Base-by-base conservation (phyloP, 2,797 vertebrate species). In the Siniperca scherzeri region DNA sequence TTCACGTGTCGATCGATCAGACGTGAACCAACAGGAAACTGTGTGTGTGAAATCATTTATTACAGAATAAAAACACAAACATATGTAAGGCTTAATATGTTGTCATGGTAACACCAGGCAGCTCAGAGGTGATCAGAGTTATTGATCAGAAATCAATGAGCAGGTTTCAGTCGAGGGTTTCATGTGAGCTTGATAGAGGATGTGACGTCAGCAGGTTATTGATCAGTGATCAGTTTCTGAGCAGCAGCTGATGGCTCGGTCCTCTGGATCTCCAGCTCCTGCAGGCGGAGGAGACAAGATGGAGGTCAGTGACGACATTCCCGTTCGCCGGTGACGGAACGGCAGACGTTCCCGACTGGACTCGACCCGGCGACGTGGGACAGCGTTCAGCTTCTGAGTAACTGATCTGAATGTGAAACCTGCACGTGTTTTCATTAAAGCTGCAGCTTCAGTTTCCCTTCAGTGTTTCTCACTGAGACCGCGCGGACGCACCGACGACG, bases 11-110 rank as follows among this genome's bases (percentile, higher is more conserved):
- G 1, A 50, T 22, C 2, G 6, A 22, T 22, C 19, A 52, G 21
- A 53, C 6, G 17, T 19, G 16, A 60, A 50, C 1, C 7, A 21
- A 19, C 50, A 52, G 50, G 7, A 52, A 21, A 50, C 46, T 0
- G 13, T 57, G 4, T 57, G 4, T 42, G 10, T 40, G 9, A 59
- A 55, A 42, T 70, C 10, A 12, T 78, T 75, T 83, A 66, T 70
- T 70, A 77, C 38, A 75, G 0, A 40, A 27, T 13, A 53, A 46
- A 77, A 68, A 52, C 27, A 27, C 27, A 5, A 50, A 50, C 17
- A 53, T 10, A 57, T n/a, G n/a, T n/a, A n/a, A n/a, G n/a, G 33
- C 19, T 16, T 53, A n/a, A 38, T 11, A 3, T 7, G 19, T 72
- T 2, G 42, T 36, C 70, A 36, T 25, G 55, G 70, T 60, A 46